Evolutionary conservation across 2,888 invertebrate species (phyloP), one percentile per base, ranked within the genome.

Genomic region (Trisateles emortualis): DNA sequence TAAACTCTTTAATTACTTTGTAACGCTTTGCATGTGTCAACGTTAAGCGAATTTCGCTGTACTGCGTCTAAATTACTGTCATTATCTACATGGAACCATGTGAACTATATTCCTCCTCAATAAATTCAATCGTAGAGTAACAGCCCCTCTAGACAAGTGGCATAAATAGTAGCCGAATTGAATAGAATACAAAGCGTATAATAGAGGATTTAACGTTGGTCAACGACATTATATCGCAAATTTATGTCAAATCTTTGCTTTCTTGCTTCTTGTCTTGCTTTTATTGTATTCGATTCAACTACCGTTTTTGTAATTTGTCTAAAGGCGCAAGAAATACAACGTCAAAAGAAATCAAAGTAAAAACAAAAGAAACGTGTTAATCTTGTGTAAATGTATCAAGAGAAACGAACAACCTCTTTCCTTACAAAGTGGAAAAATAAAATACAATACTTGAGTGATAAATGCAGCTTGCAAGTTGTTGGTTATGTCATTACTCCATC

Each of bases 391-490:
- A 22, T 3, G 26, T 26, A 6, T 26, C 19, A 5, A 19, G 29
- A 36, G 50, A 46, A 16, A 30, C 46, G 52, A 30, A 54, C 46
- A 16, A 60, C 51, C 14, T 47, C 46, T 8, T 60, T 79, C 42
- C 29, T 74, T 17, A 49, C 42, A 8, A 64, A 59, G 29, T 41
- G 87, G 5, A 76, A 67, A 40, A 75, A 76, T 16, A 84, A 81
- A 60, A 61, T 87, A 4, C 76, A 83, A 51, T 88, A 83, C 72
- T 92, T 84, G 45, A 87, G 84, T 13, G 84, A 85, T 45, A 72
- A 84, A 53, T 88, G 87, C 47, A 86, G 72, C 39, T 67, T 93
- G 17, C 86, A 83, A 46, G 87, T 90, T 1, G 72, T 92, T 0
- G 77, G 84, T 0, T 74, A 86, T 58, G 81, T 92, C 0, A 75